A percentile compares a stretch with the other conserved stretches of the same genome.
Conservation (phyloP, 1,140 invertebrate species). For the Penaeus vannamei region DNA sequence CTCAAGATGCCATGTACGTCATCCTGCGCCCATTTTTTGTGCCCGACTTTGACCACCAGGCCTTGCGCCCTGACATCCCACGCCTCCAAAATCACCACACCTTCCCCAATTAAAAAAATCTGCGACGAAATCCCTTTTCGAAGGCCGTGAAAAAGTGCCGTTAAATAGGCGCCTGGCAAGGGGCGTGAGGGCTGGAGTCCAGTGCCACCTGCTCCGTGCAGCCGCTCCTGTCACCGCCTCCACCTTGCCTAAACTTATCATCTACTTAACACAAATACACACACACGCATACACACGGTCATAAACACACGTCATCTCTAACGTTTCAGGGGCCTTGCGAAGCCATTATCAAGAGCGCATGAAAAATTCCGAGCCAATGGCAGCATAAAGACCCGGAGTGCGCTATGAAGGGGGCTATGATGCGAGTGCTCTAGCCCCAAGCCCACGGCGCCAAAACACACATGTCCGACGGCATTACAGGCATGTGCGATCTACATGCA, state of each 20-base stretch:
- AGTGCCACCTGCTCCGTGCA: conserved; percentile 42
- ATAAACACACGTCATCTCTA: neutral
- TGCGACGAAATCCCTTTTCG: neutral
- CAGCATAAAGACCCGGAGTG: too few species aligned
- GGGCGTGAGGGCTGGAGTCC: neutral
- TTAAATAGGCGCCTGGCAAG: conserved; percentile 21
- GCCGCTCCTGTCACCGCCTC: conserved; percentile 30
- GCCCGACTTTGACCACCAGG: neutral
- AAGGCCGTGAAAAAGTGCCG: neutral
- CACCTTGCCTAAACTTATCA: conserved; percentile 26
- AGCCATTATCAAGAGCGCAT: too few species aligned
- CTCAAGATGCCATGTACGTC: conserved; percentile 30
- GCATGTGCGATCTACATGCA: too few species aligned
- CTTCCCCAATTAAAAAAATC: neutral
- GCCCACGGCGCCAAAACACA: too few species aligned
- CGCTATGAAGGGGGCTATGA: too few species aligned
- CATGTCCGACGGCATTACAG: too few species aligned
- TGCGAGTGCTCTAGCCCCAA: too few species aligned
- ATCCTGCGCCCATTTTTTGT: conserved; percentile 47
- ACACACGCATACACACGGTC: neutral
- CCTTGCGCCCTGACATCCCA: conserved; percentile 31
- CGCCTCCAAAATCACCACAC: neutral
- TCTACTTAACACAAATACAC: neutral
- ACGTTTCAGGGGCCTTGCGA: too few species aligned
- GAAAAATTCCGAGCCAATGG: too few species aligned